phyloP scores from a whole-genome alignment of 2,797 vertebrate genomes.

The Gadopsis bispinosus region DNA sequence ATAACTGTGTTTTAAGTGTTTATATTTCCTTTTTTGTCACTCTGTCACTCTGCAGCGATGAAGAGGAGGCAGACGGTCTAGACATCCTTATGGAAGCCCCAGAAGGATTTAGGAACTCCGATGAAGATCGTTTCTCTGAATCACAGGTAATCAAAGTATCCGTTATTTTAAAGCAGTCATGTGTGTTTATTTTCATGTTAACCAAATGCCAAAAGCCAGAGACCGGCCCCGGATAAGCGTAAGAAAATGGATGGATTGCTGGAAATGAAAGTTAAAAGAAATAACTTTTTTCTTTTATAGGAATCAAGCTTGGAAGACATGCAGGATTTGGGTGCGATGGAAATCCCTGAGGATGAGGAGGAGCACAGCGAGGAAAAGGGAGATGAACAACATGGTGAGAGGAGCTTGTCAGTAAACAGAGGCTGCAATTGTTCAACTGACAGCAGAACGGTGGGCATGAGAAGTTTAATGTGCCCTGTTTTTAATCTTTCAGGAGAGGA shows the following conservation, averaged over 20 bases:
- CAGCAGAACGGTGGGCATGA: background rate
- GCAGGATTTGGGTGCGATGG: slow-evolving; percentile 69
- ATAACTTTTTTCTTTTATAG: slow-evolving; percentile 32
- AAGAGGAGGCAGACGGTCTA: slow-evolving; percentile 59
- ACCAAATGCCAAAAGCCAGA: background rate
- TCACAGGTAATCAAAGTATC: slow-evolving; percentile 68
- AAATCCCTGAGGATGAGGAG: slow-evolving; percentile 61
- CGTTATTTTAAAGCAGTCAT: background rate
- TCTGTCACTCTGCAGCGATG: slow-evolving; percentile 64
- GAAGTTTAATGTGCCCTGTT: slow-evolving; percentile 4
- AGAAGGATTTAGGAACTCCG: slow-evolving; percentile 82
- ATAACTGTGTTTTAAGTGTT: background rate
- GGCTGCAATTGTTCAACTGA: slow-evolving; percentile 14
- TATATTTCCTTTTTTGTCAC: slow-evolving; percentile 8
- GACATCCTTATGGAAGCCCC: slow-evolving; percentile 83
- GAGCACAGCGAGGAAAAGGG: slow-evolving; percentile 56
- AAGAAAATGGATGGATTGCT: too few species aligned
- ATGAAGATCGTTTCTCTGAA: slow-evolving; percentile 80
- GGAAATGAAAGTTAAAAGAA: background rate
- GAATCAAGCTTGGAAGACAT: slow-evolving; percentile 70
- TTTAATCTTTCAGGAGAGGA: slow-evolving; percentile 62
- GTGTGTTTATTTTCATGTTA: background rate
- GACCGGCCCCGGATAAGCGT: too few species aligned
- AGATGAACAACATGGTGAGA: slow-evolving; percentile 63
- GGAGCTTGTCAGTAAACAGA: slow-evolving; percentile 19